Conservation (phyloP, 2,888 invertebrate genomes). For the Nomada ferruginata region DNA sequence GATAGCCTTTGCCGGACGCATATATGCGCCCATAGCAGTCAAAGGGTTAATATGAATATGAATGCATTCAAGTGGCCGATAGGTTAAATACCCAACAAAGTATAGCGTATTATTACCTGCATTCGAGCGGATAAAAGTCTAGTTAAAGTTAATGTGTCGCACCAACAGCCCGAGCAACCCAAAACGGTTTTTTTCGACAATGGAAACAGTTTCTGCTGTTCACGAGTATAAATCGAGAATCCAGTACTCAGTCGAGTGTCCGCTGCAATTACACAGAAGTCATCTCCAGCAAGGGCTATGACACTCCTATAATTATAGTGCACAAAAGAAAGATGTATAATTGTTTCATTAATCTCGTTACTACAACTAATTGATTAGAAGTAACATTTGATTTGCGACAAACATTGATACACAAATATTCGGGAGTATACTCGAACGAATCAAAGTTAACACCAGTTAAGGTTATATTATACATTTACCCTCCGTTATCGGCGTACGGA, state of each 20-base stretch:
- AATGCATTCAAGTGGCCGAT: no score
- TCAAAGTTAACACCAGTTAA: constrained; percentile 35
- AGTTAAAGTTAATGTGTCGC: constrained; percentile 96
- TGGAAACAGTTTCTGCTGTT: constrained; percentile 94
- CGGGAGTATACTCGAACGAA: neutral
- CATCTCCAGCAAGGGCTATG: constrained; percentile 97
- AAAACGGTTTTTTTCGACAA: constrained; percentile 93
- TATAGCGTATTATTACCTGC: constrained; percentile 86
- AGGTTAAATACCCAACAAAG: no score
- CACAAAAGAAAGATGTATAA: constrained; percentile 2
- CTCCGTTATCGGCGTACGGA: constrained; percentile 92
- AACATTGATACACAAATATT: neutral
- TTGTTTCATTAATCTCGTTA: neutral
- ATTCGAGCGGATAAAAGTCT: constrained; percentile 93
- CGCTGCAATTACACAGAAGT: constrained; percentile 97
- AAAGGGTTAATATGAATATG: no score
- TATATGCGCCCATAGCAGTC: no score
- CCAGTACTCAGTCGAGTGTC: constrained; percentile 97
- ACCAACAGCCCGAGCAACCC: constrained; percentile 99
- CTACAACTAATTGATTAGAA: neutral
- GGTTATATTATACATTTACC: constrained; percentile 85
- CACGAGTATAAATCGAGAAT: constrained; percentile 94
- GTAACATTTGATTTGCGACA: neutral
- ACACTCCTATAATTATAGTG: constrained; percentile 89
- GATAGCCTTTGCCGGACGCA: no score